Evolutionary conservation across 1,140 invertebrate species (phyloP).

Genomic region (Ceratoteleas bidentatus): DNA sequence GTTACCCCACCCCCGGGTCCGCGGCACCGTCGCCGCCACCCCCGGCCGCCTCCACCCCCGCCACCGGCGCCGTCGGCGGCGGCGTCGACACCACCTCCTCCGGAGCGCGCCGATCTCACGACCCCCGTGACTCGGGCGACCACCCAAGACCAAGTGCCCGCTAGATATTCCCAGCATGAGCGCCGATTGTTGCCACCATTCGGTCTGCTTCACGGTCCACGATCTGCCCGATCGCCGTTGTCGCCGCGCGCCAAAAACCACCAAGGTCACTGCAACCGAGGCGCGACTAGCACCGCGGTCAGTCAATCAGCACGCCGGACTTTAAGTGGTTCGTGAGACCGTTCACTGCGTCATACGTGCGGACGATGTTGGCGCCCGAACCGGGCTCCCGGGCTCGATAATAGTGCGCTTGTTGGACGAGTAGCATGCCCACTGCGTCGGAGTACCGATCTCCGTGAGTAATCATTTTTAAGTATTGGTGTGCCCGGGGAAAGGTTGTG

Average conservation of each 20-base stretch:
- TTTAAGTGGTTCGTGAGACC: conserved; percentile 25
- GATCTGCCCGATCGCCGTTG: conserved; percentile 70
- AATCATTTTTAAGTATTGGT: no score
- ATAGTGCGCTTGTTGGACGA: conserved; percentile 33
- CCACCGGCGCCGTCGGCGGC: conserved; percentile 27
- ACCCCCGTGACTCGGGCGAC: conserved; percentile 72
- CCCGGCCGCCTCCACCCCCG: conserved; percentile 35
- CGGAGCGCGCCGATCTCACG: conserved; percentile 64
- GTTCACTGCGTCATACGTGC: conserved; percentile 15
- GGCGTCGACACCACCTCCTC: conserved; percentile 66
- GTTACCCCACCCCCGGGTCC: conserved; percentile 51
- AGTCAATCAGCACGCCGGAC: neutral
- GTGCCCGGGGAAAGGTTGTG: no score
- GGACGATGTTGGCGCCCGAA: conserved; percentile 21
- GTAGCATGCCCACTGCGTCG: no score
- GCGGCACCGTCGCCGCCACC: conserved; percentile 64
- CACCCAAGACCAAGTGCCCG: conserved; percentile 79
- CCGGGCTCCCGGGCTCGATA: conserved; percentile 16
- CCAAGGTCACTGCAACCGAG: conserved; percentile 42
- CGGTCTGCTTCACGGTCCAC: conserved; percentile 71
- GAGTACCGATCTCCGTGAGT: conserved; percentile 57
- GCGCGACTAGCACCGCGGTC: conserved; percentile 6
- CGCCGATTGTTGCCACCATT: conserved; percentile 78
- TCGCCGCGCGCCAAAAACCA: conserved; percentile 45
- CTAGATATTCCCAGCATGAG: conserved; percentile 80